Evolutionary conservation across 2,797 vertebrate genomes (phyloP).

Genomic region (Nothura maculosa): DNA sequence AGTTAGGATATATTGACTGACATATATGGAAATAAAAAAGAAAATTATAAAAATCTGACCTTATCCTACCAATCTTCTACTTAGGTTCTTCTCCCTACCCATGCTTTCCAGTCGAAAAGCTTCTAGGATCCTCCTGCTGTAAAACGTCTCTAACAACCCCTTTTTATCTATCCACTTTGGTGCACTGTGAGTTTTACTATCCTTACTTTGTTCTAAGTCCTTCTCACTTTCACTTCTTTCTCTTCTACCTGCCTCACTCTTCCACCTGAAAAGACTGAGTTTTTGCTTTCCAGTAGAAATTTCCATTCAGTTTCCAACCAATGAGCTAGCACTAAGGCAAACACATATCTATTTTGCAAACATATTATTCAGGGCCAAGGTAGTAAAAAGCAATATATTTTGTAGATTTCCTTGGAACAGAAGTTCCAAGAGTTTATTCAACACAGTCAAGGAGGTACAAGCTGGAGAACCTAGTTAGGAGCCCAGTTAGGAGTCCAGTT

Average conservation of each 20-base stretch:
- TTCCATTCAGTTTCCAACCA: neutral
- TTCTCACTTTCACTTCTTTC: neutral
- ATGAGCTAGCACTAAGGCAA: neutral
- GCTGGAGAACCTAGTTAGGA: neutral
- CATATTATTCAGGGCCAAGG: neutral
- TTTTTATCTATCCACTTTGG: fast-evolving
- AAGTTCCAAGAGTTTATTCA: neutral
- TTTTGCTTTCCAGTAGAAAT: neutral
- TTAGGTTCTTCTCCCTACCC: neutral
- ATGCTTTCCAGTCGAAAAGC: neutral
- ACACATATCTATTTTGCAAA: neutral
- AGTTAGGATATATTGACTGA: neutral
- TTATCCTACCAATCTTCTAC: neutral
- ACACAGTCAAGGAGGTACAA: no score
- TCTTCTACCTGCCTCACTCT: neutral
- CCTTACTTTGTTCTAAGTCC: neutral
- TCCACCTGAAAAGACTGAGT: neutral
- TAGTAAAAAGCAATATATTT: neutral
- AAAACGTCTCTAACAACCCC: neutral
- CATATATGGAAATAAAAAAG: neutral
- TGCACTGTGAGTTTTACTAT: neutral
- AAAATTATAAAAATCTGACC: neutral
- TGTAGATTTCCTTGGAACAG: fast-evolving
- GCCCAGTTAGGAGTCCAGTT: neutral
- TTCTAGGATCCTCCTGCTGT: neutral